Evolutionary conservation across 2,113 vertebrate genomes (phyloP).

Genomic region (Pagrus major): DNA sequence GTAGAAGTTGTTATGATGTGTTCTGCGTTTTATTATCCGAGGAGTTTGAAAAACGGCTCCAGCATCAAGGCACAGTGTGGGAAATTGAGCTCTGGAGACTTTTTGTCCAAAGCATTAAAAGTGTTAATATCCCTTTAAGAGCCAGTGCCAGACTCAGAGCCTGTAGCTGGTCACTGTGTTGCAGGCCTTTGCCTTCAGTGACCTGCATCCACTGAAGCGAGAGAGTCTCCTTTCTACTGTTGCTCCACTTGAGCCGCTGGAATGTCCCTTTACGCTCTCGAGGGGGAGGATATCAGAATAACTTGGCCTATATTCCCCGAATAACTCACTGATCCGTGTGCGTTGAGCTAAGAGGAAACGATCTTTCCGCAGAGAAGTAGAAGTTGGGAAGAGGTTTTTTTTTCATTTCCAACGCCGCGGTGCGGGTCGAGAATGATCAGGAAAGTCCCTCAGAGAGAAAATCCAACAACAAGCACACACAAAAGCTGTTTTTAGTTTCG

Average conservation of each 20-base stretch:
- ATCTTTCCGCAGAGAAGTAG: conserved; percentile 47
- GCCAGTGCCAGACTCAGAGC: neutral
- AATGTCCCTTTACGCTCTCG: conserved; percentile 63
- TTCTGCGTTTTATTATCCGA: too few relatives aligned
- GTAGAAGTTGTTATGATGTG: neutral
- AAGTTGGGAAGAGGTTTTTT: neutral
- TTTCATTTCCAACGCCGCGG: conserved; percentile 25
- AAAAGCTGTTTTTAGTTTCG: neutral
- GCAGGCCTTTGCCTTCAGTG: conserved; percentile 41
- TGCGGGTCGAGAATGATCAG: neutral
- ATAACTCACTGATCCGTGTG: conserved; percentile 63
- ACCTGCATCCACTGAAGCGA: conserved; percentile 57
- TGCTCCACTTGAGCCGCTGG: conserved; percentile 65
- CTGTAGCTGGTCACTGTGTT: conserved; percentile 32
- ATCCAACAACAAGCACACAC: neutral
- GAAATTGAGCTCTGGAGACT: neutral
- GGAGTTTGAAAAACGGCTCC: neutral
- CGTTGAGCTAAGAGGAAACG: conserved; percentile 59
- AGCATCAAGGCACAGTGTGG: neutral
- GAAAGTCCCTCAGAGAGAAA: conserved; percentile 4
- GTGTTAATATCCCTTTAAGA: conserved; percentile 39
- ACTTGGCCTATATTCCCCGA: conserved; percentile 75
- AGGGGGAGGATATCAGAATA: conserved; percentile 71
- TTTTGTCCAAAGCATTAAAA: neutral
- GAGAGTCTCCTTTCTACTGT: conserved; percentile 49